Evolutionary conservation across 2,797 vertebrate species (phyloP), one percentile per base, ranked within the genome.

Genomic region (Graptemys geographica): DNA sequence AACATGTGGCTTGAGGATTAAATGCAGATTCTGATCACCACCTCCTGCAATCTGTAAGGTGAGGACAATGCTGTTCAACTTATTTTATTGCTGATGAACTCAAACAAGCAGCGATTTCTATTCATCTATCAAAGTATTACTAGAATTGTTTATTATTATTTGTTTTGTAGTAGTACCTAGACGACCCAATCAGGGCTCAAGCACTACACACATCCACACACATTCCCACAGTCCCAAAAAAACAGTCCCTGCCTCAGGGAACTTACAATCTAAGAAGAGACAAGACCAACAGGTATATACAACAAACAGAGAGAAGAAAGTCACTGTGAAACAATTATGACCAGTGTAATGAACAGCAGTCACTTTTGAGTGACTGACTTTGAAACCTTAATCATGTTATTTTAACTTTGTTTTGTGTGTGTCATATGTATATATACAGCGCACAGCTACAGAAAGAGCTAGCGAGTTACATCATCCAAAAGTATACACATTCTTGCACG

Each of bases 121-220:
- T 89, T 93, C 93, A 90, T 92, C 94, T 37, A 37, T 41, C 37
- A 8, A 62, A 62, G 13, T 62, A 62, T 33, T 62, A 72, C 37
- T 41, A 72, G 11, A 72, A 95, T 97, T 97, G 57, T 96, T 94
- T 95, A 93, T 94, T 89, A 51, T 51, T 55, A 55, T 25, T 55
- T 79, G 82, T 88, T 95, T 90, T 86, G 93, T 82, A 79, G 65
- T 96, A 97, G 94, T 92, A 96, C 33, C 93, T 59, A 96, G 96
- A 96, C 96, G 95, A 95, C 96, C 96, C 95, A 92, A 59, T 62
- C 82, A 69, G 93, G 94, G 94, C 94, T 83, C 84, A 94, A 79
- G 91, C 56, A 94, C 92, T 97, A 94, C 96, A 55, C 81, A 94
- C 91, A 94, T 94, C 95, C 97, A 97, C 95, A 78, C 94, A 93